Conservation (phyloP, 2,113 vertebrate species). For the Baryphthengus martii region DNA sequence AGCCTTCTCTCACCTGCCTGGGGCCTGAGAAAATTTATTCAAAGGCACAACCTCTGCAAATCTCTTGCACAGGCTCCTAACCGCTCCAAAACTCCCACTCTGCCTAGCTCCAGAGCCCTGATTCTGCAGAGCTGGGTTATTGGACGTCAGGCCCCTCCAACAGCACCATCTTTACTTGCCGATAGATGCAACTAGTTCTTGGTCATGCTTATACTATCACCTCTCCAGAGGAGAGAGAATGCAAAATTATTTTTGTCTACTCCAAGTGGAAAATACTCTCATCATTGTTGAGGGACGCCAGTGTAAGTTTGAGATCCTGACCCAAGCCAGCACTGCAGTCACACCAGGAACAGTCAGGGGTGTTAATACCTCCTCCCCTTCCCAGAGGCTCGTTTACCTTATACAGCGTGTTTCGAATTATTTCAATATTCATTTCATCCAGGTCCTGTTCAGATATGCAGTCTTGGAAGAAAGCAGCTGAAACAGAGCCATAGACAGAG, state of each 20-base stretch:
- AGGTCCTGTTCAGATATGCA: conserved; percentile 98
- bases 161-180: neutral
- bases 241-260: neutral
- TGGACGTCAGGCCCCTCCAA: neutral
- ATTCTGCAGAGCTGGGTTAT: neutral
- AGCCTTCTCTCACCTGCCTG: neutral
- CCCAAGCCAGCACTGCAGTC: neutral
- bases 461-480: conserved; percentile 98
- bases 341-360: neutral
- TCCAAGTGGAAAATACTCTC: neutral
- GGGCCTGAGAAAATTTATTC: neutral
- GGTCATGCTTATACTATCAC: neutral
- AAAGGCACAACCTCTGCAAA: neutral
- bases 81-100: neutral
- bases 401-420: conserved; percentile 96
- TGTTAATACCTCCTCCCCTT: neutral
- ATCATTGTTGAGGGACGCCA: neutral
- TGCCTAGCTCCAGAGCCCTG: neutral
- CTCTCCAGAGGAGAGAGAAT: neutral
- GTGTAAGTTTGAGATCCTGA: neutral
- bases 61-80: neutral
- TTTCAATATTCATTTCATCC: conserved; percentile 99
- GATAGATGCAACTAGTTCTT: neutral
- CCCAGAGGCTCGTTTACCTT: conserved; percentile 79
- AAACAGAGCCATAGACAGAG: conserved; percentile 11